Conservation (phyloP, 2,888 invertebrate species). For the Oegoconia quadripuncta region DNA sequence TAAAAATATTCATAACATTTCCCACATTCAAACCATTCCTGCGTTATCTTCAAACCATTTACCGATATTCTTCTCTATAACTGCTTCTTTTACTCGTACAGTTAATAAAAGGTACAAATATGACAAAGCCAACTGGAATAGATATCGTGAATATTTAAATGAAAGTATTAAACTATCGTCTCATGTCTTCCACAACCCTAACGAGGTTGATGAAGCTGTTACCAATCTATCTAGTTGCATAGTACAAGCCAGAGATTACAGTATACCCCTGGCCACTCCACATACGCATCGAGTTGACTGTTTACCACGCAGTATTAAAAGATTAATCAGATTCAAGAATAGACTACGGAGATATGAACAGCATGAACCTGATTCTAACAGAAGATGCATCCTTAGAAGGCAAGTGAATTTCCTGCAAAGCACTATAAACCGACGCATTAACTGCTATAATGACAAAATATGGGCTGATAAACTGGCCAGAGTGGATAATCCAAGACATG, state of each 20-base stretch:
- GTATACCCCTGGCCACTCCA: not conserved
- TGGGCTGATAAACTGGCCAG: slow-evolving; percentile 7
- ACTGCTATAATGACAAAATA: not conserved
- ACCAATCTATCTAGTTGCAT: not conserved
- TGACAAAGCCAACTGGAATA: slow-evolving; percentile 2
- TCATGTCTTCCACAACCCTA: not conserved
- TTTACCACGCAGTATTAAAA: slow-evolving; percentile 1
- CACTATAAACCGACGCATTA: too few species aligned
- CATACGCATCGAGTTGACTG: not conserved
- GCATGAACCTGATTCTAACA: too few species aligned
- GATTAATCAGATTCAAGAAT: slow-evolving; percentile 6
- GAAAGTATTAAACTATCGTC: slow-evolving; percentile 1
- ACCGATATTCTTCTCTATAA: slow-evolving; percentile 5
- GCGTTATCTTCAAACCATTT: slow-evolving; percentile 13
- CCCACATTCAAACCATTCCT: not conserved
- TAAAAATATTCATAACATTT: not conserved
- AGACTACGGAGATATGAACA: not conserved
- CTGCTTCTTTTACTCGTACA: not conserved
- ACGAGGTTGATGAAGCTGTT: slow-evolving; percentile 1
- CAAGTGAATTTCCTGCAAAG: too few species aligned
- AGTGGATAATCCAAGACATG: slow-evolving; percentile 7
- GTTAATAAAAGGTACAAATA: not conserved
- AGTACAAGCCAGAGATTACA: slow-evolving; percentile 2
- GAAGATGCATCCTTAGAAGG: too few species aligned
- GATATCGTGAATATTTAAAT: slow-evolving; percentile 5